Evolutionary conservation across 2,888 invertebrate genomes (phyloP), one percentile per base, ranked within the genome.

Genomic region (Drosophila formosana): DNA sequence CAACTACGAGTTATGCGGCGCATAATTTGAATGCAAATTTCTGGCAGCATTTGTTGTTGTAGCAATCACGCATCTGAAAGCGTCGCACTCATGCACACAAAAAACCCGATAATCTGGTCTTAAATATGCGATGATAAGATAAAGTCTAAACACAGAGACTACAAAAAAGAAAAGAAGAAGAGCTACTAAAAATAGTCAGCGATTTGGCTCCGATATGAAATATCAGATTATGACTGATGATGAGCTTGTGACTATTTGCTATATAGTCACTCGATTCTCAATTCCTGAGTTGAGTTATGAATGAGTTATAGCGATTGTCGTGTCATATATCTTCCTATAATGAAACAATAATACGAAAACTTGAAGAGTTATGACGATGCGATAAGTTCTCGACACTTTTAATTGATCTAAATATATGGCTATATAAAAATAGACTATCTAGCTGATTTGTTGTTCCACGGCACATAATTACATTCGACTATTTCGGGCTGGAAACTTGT

Each of bases 21-120:
- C 62, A 78, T 74, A 70, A 74, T 64, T 62, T 71, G 34, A 63
- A 78, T 75, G 71, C 57, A 75, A 67, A 62, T 70, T 66, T 61
- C 32, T 32, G 13, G 70, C 62, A 43, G 49, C 47, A 66, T 63
- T 61, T 34, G 34, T 34, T 11, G 37, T 68, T 65, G 45, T 13
- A 26, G 34, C 41, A 47, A 66, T 64, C 57, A 64, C 47, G 57
- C 67, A 68, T 56, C 66, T 43, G 39, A 62, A 69, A 62, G 51
- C 60, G 47, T 57, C 45, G 50, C 34, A 37, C 34, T 51, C 25
- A 52, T 25, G 23, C 8, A 45, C 8, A 45, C 49, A 28, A 41
- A 30, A 47, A 18, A 58, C 46, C 23, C 50, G 64, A 66, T 68
- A 66, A 76, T 76, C 68, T 72, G 57, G 62, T 47, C 55, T 13